Percentiles rank a stretch among this genome's conserved stretches.
These are phyloP conservation scores for Colius striatus DNA, from an alignment of 2,113 vertebrate species.

Conservation along the genomic window DNA sequence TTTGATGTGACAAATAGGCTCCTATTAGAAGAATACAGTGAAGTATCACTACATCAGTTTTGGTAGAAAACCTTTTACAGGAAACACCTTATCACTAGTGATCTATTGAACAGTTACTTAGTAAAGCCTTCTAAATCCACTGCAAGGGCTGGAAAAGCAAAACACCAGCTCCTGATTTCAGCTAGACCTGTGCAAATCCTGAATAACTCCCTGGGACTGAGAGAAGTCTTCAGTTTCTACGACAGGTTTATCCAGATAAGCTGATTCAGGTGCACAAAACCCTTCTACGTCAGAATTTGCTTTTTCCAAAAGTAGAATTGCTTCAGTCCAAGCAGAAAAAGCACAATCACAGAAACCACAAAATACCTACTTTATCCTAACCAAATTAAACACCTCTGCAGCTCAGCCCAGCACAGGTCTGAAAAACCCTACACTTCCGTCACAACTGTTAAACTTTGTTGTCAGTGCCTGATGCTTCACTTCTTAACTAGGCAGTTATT, in stretches of 20 bases:
- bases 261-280: conserved; percentile 31
- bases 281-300: background rate
- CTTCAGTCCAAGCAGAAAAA: background rate
- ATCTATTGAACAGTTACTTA: conserved; percentile 26
- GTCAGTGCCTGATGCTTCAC: conserved; percentile 23
- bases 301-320: background rate
- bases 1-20: conserved; percentile 7
- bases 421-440: background rate
- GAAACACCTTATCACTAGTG: conserved; percentile 6
- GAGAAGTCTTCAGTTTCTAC: background rate
- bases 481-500: conserved; percentile 72
- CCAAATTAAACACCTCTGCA: background rate
- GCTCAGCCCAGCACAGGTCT: background rate
- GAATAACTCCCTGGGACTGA: background rate
- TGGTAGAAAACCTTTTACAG: conserved; percentile 20
- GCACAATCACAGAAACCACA: background rate
- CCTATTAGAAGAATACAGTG: background rate
- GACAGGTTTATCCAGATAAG: conserved; percentile 45
- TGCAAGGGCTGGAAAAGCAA: background rate
- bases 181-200: conserved; percentile 28
- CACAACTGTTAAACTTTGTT: conserved; percentile 51
- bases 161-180: conserved; percentile 14
- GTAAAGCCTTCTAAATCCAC: conserved; percentile 37
- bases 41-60: conserved; percentile 1
- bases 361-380: background rate